Percentiles rank a stretch among this genome's conserved stretches.
These are phyloP conservation scores for Crotalus horridus DNA, from an alignment of 2,113 vertebrate species.

Conservation along the genomic window DNA sequence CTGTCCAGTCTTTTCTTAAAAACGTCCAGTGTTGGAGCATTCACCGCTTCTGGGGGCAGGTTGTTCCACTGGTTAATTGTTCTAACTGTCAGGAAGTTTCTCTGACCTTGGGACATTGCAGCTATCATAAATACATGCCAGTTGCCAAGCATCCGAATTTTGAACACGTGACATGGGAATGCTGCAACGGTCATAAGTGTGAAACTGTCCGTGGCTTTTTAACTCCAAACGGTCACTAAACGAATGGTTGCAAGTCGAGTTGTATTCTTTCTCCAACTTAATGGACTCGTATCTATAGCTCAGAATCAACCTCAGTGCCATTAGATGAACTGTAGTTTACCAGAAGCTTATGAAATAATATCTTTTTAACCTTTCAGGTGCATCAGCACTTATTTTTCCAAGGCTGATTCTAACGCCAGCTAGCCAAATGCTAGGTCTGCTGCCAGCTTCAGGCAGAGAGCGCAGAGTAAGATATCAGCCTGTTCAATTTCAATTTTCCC, in stretches of 20 bases:
- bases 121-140: background rate
- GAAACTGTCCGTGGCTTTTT: background rate
- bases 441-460: background rate
- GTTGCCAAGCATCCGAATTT: background rate
- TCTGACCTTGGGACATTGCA: background rate
- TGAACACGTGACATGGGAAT: background rate
- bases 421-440: background rate
- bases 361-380: background rate
- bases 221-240: background rate
- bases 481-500: conserved; percentile 35
- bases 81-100: no score
- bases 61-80: no score
- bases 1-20: no score
- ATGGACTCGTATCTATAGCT: background rate
- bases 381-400: background rate
- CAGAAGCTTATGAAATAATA: background rate
- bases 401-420: background rate
- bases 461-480: background rate
- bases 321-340: background rate
- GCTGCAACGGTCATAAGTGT: background rate
- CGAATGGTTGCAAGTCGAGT: background rate
- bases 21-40: no score
- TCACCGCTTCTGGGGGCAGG: no score
- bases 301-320: background rate
- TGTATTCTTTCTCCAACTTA: background rate